Conservation (phyloP, 2,888 invertebrate genomes). For the Stictocephala bisonia region DNA sequence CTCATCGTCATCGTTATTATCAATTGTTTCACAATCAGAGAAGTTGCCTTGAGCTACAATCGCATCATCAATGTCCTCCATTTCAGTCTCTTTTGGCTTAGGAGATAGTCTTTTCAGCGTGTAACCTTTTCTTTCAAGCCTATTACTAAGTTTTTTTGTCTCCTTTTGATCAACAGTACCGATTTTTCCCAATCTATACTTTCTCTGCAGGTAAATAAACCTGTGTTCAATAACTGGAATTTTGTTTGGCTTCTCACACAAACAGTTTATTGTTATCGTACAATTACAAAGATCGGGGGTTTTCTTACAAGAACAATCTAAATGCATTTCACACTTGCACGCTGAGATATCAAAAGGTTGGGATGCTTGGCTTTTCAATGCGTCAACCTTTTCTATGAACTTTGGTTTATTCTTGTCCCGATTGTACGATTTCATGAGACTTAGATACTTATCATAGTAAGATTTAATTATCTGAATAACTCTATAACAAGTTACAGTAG, state of each 20-base stretch:
- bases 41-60: slow-evolving; percentile 3
- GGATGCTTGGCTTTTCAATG: slow-evolving; percentile 37
- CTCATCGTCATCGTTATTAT: slow-evolving; percentile 17
- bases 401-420: slow-evolving; percentile 29
- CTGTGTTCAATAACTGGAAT: slow-evolving; percentile 17
- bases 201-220: slow-evolving; percentile 34
- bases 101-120: slow-evolving; percentile 22
- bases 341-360: slow-evolving; percentile 27
- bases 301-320: slow-evolving; percentile 4
- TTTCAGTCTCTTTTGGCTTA: slow-evolving; percentile 26
- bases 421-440: slow-evolving; percentile 30
- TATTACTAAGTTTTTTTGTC: slow-evolving; percentile 14
- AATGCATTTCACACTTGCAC: neutral
- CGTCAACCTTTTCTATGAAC: slow-evolving; percentile 34
- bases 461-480: slow-evolving; percentile 30
- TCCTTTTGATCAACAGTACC: slow-evolving; percentile 8
- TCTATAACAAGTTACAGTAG: slow-evolving; percentile 27
- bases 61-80: slow-evolving; percentile 4
- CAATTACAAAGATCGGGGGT: slow-evolving; percentile 33
- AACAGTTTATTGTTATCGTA: slow-evolving; percentile 7
- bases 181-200: slow-evolving; percentile 26
- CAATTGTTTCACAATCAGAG: slow-evolving; percentile 14
- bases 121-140: slow-evolving; percentile 10
- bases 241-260: slow-evolving; percentile 28
- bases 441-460: slow-evolving; percentile 39